phyloP scores from a whole-genome alignment of 2,797 vertebrate genomes.

The Myotis pilosus region DNA sequence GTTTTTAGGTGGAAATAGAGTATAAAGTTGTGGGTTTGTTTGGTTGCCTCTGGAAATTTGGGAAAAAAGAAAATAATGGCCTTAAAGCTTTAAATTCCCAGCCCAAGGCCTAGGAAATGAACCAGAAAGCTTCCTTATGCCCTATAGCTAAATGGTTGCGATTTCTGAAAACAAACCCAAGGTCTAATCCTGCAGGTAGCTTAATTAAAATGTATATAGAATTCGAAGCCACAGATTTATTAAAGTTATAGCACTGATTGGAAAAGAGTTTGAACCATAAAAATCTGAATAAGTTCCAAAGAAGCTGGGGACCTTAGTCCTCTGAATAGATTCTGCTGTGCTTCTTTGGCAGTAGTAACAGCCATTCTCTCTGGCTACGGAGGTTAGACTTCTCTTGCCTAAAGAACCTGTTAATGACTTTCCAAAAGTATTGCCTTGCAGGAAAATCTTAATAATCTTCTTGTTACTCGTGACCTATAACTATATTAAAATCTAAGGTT shows the following conservation, averaged over 20 bases:
- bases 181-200: not conserved
- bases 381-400: not conserved
- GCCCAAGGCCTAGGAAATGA: not conserved
- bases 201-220: not conserved
- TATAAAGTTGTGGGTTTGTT: not conserved
- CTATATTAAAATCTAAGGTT: not conserved
- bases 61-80: not conserved
- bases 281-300: not conserved
- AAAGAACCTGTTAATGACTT: not conserved
- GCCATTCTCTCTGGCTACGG: not conserved
- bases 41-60: not conserved
- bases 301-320: not conserved
- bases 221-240: not conserved
- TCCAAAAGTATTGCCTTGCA: not conserved
- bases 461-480: not conserved
- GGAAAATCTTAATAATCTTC: not conserved
- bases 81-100: not conserved
- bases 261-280: not conserved
- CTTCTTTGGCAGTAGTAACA: not conserved
- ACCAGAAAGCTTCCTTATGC: not conserved
- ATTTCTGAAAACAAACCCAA: slow-evolving; percentile 10
- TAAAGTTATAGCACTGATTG: not conserved
- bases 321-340: not conserved
- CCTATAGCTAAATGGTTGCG: not conserved
- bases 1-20: not conserved